Evolutionary conservation across 2,113 vertebrate genomes (phyloP).

Genomic region (Rhipidura dahli): DNA sequence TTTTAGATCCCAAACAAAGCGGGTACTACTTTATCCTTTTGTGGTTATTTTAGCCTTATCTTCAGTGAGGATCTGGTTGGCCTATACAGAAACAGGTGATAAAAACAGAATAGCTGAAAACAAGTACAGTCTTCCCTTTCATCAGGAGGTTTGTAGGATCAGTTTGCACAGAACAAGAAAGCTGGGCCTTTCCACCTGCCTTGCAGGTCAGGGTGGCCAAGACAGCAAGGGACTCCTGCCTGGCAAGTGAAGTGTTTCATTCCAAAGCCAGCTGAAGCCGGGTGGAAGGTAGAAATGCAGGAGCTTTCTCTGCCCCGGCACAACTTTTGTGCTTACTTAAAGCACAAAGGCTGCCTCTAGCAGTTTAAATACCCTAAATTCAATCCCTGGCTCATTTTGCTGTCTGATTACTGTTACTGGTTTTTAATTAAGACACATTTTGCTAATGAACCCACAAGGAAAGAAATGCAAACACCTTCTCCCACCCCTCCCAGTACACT

Average conservation of each 20-base stretch:
- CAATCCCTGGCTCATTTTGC: background rate
- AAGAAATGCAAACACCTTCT: background rate
- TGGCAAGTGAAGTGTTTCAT: background rate
- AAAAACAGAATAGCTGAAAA: background rate
- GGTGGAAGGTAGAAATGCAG: background rate
- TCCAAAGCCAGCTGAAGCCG: background rate
- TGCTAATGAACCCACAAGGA: background rate
- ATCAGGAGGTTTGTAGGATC: background rate
- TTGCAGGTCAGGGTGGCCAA: background rate
- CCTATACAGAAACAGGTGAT: background rate
- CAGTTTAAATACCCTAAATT: background rate
- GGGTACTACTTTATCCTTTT: background rate
- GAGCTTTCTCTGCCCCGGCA: background rate
- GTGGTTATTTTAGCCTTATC: background rate
- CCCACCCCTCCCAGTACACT: background rate
- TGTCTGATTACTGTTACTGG: background rate
- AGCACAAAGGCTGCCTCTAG: background rate
- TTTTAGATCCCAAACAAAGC: background rate
- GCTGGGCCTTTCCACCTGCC: background rate
- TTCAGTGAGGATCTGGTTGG: background rate
- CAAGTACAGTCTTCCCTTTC: background rate
- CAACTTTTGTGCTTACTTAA: background rate
- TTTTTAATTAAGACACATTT: background rate
- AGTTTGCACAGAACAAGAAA: background rate
- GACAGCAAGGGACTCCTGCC: background rate